A percentile compares a stretch with the other conserved stretches of the same genome.
These are phyloP conservation scores for Phengaris arion DNA, from an alignment of 2,888 invertebrate genomes.

Conservation along the genomic window DNA sequence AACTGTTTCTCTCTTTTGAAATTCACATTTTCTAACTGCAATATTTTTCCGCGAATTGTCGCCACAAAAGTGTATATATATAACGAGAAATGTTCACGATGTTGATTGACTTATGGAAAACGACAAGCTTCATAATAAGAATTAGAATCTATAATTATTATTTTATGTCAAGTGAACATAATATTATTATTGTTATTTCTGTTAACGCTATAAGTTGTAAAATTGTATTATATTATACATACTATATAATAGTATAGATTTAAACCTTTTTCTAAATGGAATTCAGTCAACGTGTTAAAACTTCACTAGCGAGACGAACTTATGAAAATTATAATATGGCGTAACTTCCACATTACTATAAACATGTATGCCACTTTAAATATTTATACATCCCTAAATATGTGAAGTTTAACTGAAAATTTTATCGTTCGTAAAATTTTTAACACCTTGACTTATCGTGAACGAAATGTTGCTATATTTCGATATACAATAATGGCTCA, in stretches of 20 bases:
- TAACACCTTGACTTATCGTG: not conserved
- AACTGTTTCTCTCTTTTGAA: not conserved
- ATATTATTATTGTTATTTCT: slow-evolving; percentile 1
- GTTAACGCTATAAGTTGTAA: slow-evolving; percentile 11
- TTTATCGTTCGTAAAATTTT: not conserved
- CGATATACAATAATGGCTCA: not conserved
- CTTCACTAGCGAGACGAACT: not conserved
- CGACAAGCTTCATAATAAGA: not conserved
- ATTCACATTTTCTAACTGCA: not conserved
- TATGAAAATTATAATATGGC: too few relatives aligned
- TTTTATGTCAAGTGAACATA: not conserved
- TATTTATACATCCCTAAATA: too few relatives aligned
- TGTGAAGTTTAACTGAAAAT: not conserved
- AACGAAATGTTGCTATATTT: slow-evolving; percentile 17
- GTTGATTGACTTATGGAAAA: not conserved
- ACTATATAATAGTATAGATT: slow-evolving; percentile 15
- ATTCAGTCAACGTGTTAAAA: not conserved
- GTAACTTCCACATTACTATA: too few relatives aligned
- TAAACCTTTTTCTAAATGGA: slow-evolving; percentile 10
- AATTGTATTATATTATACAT: slow-evolving; percentile 27
- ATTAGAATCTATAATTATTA: not conserved
- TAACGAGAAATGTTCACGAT: not conserved
- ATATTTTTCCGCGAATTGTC: not conserved
- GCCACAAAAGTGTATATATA: too few relatives aligned
- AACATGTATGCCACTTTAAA: too few relatives aligned